Evolutionary conservation across 2,888 invertebrate genomes (phyloP).

Genomic region (Mythimna loreyi): DNA sequence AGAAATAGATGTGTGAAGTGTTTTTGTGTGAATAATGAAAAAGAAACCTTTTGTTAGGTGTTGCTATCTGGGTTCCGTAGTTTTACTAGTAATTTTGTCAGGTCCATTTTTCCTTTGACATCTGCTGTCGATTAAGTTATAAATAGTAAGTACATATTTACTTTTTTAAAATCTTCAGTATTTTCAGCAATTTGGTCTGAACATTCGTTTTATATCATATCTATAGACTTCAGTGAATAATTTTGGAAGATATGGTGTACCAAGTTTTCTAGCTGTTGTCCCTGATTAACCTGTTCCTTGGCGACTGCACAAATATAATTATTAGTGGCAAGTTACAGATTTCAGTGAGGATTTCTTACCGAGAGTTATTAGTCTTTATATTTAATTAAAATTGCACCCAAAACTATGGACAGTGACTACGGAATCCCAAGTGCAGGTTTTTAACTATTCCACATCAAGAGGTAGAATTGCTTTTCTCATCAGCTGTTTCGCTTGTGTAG

Average conservation of each 20-base stretch:
- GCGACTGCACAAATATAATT: conserved; percentile 41
- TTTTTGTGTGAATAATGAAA: conserved; percentile 29
- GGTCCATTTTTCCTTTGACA: neutral
- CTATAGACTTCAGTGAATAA: conserved; percentile 32
- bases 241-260: conserved; percentile 46
- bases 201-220: conserved; percentile 43
- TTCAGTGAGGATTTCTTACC: conserved; percentile 39
- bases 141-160: conserved; percentile 8
- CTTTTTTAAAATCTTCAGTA: conserved; percentile 20
- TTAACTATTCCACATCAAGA: conserved; percentile 38
- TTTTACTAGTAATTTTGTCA: conserved; percentile 9
- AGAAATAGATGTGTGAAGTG: conserved; percentile 16
- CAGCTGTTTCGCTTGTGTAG: conserved; percentile 47
- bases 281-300: conserved; percentile 44
- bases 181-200: conserved; percentile 49
- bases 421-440: conserved; percentile 53
- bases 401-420: conserved; percentile 42
- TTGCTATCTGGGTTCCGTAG: conserved; percentile 47
- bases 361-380: conserved; percentile 27
- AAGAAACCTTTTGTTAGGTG: conserved; percentile 4
- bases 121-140: neutral
- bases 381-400: conserved; percentile 23
- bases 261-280: conserved; percentile 49
- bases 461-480: conserved; percentile 47
- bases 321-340: conserved; percentile 57